Base-by-base conservation (phyloP, 1,140 invertebrate species). In the Kradibia gibbosae region DNA sequence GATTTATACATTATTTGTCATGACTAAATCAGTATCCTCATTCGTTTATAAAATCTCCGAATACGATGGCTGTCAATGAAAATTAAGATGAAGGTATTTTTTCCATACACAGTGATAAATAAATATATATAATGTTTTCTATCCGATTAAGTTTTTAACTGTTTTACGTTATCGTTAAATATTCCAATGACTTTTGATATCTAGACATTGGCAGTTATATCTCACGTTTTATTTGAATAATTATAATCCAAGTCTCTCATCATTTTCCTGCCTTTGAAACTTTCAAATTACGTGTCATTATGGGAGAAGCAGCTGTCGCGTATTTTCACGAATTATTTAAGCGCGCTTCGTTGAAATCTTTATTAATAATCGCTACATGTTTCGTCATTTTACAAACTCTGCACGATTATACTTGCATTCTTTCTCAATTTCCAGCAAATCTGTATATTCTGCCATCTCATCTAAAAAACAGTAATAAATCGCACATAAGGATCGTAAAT, bases 401-500 rank as follows among this genome's bases (percentile, higher is more conserved):
- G 3, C 25, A 13, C 13, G 10, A 31, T 3, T 11, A 25, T 17
- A 34, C 7, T 45, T 13, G 42, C 5, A 13, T 3, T 3, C 50
- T 20, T 20, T 20, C 3, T 53, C 15, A 20, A 53, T 22, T 39
- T 22, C 34, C 65, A 7, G 11, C 36, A 20, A 34, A 1, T 36
- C 42, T 7, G 31, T 2, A 17, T 36, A 67, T 36, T 48, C 36
- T 53, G 34, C 45, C 62, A 57, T n/a, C 48, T 62, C 74, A 36
- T 65, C 13, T 17, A 79, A 80, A 82, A 83, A 80, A 25, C 5
- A 20, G 34, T 53, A 39, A 50, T 50, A 57, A 72, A 80, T 78
- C 77, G 20, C 53, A 67, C 60, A 50, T 20, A 53, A 53, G 34
- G n/a, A 53, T 80, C 78, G 53, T 73, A 80, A 80, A 80, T 80